Conservation (phyloP, 1,140 invertebrate genomes). For the Camponotus vicinus region DNA sequence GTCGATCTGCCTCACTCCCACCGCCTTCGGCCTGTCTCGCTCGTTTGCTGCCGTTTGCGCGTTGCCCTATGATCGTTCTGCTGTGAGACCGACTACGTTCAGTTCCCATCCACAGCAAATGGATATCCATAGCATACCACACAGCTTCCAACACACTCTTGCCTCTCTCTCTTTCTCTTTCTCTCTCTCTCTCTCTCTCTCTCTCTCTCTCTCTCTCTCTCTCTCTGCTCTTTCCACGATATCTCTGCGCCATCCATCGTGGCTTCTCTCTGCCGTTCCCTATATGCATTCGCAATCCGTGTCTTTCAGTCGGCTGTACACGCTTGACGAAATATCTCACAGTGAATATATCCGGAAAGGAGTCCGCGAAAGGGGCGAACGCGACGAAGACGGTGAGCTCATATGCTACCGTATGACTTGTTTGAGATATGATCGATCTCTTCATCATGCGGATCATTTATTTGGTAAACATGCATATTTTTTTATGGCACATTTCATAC, state of each 20-base stretch:
- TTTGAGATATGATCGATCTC: slow-evolving; percentile 43
- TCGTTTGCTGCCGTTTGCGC: slow-evolving; percentile 79
- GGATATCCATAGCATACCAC: slow-evolving; percentile 81
- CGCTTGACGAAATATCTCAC: slow-evolving; percentile 80
- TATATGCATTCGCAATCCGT: slow-evolving; percentile 81
- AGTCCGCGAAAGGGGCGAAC: slow-evolving; percentile 35
- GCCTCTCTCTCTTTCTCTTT: slow-evolving; percentile 43
- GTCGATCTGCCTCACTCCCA: slow-evolving; percentile 49
- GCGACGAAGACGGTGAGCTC: slow-evolving; percentile 33
- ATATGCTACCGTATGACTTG: slow-evolving; percentile 37
- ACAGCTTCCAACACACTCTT: slow-evolving; percentile 49
- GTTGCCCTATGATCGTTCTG: slow-evolving; percentile 86
- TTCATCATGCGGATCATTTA: slow-evolving; percentile 45
- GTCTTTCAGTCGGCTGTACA: slow-evolving; percentile 79
- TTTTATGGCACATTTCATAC: background rate
- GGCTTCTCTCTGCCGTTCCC: slow-evolving; percentile 60
- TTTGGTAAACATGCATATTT: slow-evolving; percentile 5
- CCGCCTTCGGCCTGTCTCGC: slow-evolving; percentile 62
- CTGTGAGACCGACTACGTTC: slow-evolving; percentile 84
- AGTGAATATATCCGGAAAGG: slow-evolving; percentile 75
- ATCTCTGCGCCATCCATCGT: slow-evolving; percentile 38
- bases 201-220: slow-evolving; percentile 27
- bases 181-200: slow-evolving; percentile 26
- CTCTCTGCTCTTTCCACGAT: slow-evolving; percentile 53
- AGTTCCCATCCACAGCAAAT: slow-evolving; percentile 74